Evolutionary conservation across 2,113 vertebrate species (phyloP).

Genomic region (Malaclemys terrapin): DNA sequence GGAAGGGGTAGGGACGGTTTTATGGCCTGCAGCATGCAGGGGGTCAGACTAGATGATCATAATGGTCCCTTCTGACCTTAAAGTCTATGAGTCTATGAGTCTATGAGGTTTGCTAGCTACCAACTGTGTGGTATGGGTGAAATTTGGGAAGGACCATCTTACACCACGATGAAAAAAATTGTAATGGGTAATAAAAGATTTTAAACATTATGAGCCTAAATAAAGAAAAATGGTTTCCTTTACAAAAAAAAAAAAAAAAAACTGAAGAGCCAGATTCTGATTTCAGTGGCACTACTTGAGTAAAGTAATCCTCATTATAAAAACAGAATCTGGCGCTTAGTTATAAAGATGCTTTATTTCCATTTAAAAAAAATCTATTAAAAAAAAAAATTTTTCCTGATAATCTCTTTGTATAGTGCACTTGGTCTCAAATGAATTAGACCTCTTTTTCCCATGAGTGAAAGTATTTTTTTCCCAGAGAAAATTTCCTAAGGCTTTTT

Average conservation of each 20-base stretch:
- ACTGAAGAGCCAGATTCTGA: not conserved
- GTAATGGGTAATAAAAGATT: not conserved
- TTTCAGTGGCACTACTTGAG: not conserved
- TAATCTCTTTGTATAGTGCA: not conserved
- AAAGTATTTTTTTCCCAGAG: not conserved
- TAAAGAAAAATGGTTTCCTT: slow-evolving; percentile 14
- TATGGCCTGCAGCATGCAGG: no score
- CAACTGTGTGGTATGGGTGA: slow-evolving; percentile 38
- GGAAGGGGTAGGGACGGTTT: no score
- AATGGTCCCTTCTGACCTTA: no score
- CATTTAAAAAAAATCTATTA: not conserved
- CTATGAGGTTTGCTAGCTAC: slow-evolving; percentile 11
- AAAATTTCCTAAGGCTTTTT: not conserved
- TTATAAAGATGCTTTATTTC: slow-evolving; percentile 35
- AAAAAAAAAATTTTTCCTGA: not conserved
- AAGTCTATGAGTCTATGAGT: no score
- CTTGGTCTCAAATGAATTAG: not conserved
- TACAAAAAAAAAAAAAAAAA: not conserved
- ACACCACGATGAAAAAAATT: slow-evolving; percentile 25
- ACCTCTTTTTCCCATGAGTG: slow-evolving; percentile 4
- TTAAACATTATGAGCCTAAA: slow-evolving; percentile 18
- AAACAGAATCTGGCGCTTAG: not conserved
- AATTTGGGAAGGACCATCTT: slow-evolving; percentile 27
- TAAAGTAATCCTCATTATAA: slow-evolving; percentile 38
- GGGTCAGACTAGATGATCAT: no score